Conservation (phyloP, 92 coral and sea anemone genomes). For the Pocillopora meandrina region DNA sequence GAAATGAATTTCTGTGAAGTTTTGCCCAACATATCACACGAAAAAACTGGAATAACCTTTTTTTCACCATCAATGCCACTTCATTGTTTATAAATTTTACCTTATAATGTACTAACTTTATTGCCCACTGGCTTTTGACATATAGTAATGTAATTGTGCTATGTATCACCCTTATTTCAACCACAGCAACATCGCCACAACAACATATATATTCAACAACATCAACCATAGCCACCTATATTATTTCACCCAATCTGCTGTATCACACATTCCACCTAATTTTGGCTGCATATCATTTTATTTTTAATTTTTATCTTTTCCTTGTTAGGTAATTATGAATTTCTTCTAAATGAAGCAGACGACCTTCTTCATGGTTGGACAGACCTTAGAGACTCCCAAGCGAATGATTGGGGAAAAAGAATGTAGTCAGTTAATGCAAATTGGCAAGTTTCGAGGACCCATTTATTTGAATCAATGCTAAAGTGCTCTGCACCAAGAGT, state of each 20-base stretch:
- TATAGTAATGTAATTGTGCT: not conserved
- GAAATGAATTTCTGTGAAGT: not conserved
- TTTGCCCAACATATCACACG: not conserved
- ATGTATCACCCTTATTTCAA: not conserved
- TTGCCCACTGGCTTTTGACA: not conserved
- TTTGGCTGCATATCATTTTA: not conserved
- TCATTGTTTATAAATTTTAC: not conserved
- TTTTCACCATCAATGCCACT: not conserved
- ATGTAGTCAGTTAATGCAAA: not conserved
- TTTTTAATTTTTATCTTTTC: not conserved
- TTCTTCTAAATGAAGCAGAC: constrained; percentile 1
- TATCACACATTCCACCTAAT: not conserved
- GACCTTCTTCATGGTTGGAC: not conserved
- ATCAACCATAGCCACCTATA: not conserved
- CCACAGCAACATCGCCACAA: not conserved
- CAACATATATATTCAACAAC: not conserved
- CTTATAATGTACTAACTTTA: not conserved
- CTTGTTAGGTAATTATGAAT: not conserved
- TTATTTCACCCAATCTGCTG: not conserved
- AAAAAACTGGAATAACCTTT: not conserved
- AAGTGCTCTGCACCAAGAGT: not conserved
- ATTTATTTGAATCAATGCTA: not conserved
- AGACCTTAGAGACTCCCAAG: not conserved
- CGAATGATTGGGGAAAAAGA: not conserved
- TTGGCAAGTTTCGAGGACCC: not conserved